These are phyloP conservation scores for Scalopus aquaticus DNA, from an alignment of 2,113 vertebrate species.

Conservation along the genomic window DNA sequence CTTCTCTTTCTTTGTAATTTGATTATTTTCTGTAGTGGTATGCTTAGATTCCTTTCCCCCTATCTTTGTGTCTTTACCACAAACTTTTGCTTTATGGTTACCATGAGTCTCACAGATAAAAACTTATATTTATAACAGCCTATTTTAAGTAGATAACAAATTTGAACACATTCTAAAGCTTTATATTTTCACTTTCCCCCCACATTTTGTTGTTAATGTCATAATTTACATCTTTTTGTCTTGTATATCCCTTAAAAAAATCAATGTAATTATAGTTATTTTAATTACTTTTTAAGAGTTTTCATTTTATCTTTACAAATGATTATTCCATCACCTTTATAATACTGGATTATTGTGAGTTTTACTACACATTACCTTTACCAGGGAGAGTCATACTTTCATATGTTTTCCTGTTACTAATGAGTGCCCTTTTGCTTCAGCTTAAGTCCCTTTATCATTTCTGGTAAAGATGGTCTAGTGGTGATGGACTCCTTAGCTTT, in stretches of 20 bases:
- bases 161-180: background rate
- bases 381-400: no score
- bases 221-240: background rate
- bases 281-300: background rate
- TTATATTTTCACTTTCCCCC: background rate
- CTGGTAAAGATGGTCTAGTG: background rate
- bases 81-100: background rate
- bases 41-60: background rate
- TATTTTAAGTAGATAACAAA: background rate
- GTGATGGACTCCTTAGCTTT: background rate
- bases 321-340: background rate
- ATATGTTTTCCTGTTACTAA: no score
- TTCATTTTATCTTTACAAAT: background rate
- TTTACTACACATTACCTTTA: no score
- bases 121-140: background rate
- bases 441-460: background rate
- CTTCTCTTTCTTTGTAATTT: background rate
- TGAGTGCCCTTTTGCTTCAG: no score
- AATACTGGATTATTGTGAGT: no score
- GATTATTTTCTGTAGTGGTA: background rate
- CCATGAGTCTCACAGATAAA: background rate
- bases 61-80: background rate
- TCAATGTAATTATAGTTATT: background rate
- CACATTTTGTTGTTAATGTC: background rate
- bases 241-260: background rate